Base-by-base conservation (phyloP, 1,140 invertebrate genomes). In the Brachionus koreanus region DNA sequence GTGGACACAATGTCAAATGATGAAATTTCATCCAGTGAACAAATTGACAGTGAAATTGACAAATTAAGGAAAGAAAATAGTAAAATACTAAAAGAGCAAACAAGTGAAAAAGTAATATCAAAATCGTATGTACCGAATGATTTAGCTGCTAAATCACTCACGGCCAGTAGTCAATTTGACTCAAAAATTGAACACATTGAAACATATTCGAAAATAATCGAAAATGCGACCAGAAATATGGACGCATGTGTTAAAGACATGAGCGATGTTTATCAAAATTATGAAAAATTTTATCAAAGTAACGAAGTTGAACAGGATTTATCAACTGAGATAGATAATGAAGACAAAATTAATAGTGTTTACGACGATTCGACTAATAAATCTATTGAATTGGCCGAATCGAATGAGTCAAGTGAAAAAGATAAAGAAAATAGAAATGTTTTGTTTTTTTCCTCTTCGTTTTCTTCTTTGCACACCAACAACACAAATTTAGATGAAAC, bases 161-260 rank as follows among this genome's bases (percentile, higher is more conserved):
- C 25, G 29, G 76, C 76, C 6, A 61, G 33, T 9, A 43, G 57
- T 57, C 49, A 79, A 43, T 79, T 79, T 19, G 76, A 79, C 10
- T 35, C 29, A 10, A 79, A 79, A 65, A 57, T 79, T 39, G 23
- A 42, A 35, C 76, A 61, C 12, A 79, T 79, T 52, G 76, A 79
- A 25, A 79, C 49, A 19, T 79, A 61, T 42, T 79, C 76, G 33
- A 23, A 79, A 65, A 79, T 61, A 39, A 79, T 79, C 23, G 49
- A 79, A 79, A 79, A 79, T 39, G 76, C 76, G 7, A 79, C 76
- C 12, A 13, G 9, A 12, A 79, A 79, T 25, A 79, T 79, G 76
- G 76, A 79, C 49, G 61, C 52, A 4, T 79, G 43, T 79, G 76
- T 79, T 29, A 65, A 79, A 19, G 49, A 61, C 46, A 79, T 79